These are phyloP conservation scores for Discoglossus pictus DNA, from an alignment of 2,797 vertebrate species.

Conservation along the genomic window DNA sequence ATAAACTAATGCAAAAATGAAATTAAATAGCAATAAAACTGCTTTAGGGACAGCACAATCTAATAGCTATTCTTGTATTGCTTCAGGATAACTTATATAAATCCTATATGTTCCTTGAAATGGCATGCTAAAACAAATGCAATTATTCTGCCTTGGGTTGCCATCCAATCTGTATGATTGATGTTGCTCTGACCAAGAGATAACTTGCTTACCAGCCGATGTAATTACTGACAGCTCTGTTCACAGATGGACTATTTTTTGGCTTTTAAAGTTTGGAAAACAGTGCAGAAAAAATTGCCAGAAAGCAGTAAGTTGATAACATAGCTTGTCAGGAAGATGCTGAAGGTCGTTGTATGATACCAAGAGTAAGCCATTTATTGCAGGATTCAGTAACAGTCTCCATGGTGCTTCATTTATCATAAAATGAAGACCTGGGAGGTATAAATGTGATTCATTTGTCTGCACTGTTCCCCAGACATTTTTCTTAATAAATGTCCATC, in stretches of 20 bases:
- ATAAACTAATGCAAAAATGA: too few relatives aligned
- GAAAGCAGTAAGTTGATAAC: conserved; percentile 62
- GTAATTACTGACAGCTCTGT: conserved; percentile 34
- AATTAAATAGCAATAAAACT: too few relatives aligned
- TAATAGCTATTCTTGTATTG: conserved; percentile 11
- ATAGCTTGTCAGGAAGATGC: conserved; percentile 63
- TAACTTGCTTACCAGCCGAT: conserved; percentile 47
- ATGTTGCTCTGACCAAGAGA: neutral
- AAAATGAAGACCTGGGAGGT: too few relatives aligned
- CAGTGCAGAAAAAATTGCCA: conserved; percentile 52
- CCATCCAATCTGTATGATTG: conserved; percentile 16
- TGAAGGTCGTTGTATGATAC: too few relatives aligned
- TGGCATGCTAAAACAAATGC: conserved; percentile 34
- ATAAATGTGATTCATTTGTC: too few relatives aligned
- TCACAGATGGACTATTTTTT: conserved; percentile 51
- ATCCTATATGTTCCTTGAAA: conserved; percentile 39
- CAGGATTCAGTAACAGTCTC: too few relatives aligned
- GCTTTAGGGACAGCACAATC: too few relatives aligned
- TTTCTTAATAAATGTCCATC: too few relatives aligned
- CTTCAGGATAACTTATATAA: conserved; percentile 48
- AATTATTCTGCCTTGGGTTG: conserved; percentile 27
- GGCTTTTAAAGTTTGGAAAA: conserved; percentile 52
- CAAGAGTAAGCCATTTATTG: too few relatives aligned
- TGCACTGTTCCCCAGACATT: too few relatives aligned
- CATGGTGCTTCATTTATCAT: too few relatives aligned